Conservation (phyloP, 2,113 vertebrate genomes). For the Chloebia gouldiae region DNA sequence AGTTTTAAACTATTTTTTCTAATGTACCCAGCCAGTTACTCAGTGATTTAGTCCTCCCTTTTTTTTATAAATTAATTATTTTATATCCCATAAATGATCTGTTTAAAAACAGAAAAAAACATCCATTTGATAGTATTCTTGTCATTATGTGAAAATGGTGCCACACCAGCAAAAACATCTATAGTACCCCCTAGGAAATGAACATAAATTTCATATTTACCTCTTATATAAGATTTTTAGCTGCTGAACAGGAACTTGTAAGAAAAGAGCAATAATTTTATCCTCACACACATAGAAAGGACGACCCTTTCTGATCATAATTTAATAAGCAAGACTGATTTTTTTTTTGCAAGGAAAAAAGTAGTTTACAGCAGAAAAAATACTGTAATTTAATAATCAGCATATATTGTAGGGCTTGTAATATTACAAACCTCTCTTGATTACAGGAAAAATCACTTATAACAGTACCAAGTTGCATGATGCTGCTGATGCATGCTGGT, state of each 20-base stretch:
- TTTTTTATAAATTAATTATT: background rate
- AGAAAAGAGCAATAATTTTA: background rate
- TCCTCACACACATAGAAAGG: background rate
- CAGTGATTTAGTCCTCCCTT: background rate
- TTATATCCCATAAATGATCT: background rate
- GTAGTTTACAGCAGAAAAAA: background rate
- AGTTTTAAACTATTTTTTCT: background rate
- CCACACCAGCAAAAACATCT: background rate
- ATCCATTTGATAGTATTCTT: background rate
- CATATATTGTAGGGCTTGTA: background rate
- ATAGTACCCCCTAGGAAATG: background rate
- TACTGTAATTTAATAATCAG: background rate
- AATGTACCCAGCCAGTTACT: background rate
- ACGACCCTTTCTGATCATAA: constrained; percentile 7
- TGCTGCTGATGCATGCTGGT: background rate
- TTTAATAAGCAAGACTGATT: background rate
- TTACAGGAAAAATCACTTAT: background rate
- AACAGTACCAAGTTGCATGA: background rate
- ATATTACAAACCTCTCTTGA: background rate
- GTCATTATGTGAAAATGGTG: background rate
- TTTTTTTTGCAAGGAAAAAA: background rate
- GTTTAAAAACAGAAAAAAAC: background rate
- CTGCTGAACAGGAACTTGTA: background rate
- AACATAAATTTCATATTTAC: background rate
- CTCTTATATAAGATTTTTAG: background rate